phyloP scores from a whole-genome alignment of 2,113 vertebrate species.

The Gopherus flavomarginatus region DNA sequence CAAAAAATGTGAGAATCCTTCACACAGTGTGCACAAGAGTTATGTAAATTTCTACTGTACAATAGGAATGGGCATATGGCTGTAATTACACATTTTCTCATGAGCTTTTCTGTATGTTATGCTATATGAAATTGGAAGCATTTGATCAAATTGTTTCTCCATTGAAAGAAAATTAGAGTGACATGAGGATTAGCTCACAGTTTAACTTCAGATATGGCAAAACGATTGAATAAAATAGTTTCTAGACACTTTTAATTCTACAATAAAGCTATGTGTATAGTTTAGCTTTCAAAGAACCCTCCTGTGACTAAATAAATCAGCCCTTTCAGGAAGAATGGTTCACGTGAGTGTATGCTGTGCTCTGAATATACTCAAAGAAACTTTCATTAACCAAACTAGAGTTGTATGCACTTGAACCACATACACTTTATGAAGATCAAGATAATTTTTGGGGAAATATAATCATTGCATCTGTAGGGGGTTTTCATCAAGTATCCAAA shows the following conservation, averaged over 20 bases:
- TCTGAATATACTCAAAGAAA: background rate
- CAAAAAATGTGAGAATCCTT: background rate
- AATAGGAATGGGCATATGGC: background rate
- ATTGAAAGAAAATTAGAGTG: background rate
- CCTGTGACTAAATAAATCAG: background rate
- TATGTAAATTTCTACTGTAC: background rate
- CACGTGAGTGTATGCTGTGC: background rate
- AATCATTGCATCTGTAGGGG: background rate
- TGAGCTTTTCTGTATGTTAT: too few species aligned
- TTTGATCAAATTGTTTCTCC: background rate
- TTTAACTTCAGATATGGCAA: background rate
- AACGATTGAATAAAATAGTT: background rate
- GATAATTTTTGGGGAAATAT: background rate
- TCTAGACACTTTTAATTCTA: background rate
- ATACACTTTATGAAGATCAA: background rate
- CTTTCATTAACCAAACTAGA: background rate
- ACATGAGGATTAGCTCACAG: background rate
- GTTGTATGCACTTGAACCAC: background rate
- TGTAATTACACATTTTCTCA: background rate
- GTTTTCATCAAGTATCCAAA: background rate
- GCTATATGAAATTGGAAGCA: background rate
- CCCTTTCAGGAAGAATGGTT: background rate
- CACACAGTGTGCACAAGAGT: background rate
- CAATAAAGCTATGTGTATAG: background rate
- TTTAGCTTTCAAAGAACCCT: background rate